Evolutionary conservation across 2,113 vertebrate genomes (phyloP).

Genomic region (Dipodomys ordii): DNA sequence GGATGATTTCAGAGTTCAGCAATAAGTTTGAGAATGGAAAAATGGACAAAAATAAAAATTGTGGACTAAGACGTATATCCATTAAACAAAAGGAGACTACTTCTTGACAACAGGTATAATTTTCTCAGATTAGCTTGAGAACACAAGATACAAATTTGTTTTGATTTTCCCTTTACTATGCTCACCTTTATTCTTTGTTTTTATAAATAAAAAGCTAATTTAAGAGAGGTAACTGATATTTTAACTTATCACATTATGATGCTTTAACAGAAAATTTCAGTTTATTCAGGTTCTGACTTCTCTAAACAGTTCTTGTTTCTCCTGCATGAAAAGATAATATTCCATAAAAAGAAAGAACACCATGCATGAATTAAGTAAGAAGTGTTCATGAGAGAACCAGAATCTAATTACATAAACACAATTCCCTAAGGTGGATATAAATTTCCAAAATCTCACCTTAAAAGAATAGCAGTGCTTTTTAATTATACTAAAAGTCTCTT

Average conservation of each 20-base stretch:
- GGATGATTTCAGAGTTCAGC: conserved; percentile 17
- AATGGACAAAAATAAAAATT: conserved; percentile 37
- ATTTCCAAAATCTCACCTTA: conserved; percentile 72
- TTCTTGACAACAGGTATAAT: conserved; percentile 33
- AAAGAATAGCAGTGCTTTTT: conserved; percentile 69
- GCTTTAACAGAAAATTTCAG: conserved; percentile 57
- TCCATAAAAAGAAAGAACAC: conserved; percentile 49
- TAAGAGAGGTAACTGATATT: conserved; percentile 41
- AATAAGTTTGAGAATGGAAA: neutral
- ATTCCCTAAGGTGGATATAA: conserved; percentile 76
- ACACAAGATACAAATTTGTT: conserved; percentile 22
- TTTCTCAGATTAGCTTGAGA: conserved; percentile 42
- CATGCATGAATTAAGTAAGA: conserved; percentile 64
- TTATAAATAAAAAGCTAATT: too few relatives aligned
- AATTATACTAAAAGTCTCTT: conserved; percentile 80
- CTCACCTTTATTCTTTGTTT: conserved; percentile 6
- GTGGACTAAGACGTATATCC: neutral
- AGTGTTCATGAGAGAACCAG: conserved; percentile 37
- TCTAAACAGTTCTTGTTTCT: conserved; percentile 35
- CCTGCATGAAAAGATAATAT: conserved; percentile 42
- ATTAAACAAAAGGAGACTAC: neutral
- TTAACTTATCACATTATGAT: conserved; percentile 40
- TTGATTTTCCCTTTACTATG: conserved; percentile 29
- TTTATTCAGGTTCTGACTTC: conserved; percentile 45
- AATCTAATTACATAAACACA: conserved; percentile 74